These are phyloP conservation scores for Drosophila merina DNA, from an alignment of 2,888 invertebrate genomes.

Conservation along the genomic window DNA sequence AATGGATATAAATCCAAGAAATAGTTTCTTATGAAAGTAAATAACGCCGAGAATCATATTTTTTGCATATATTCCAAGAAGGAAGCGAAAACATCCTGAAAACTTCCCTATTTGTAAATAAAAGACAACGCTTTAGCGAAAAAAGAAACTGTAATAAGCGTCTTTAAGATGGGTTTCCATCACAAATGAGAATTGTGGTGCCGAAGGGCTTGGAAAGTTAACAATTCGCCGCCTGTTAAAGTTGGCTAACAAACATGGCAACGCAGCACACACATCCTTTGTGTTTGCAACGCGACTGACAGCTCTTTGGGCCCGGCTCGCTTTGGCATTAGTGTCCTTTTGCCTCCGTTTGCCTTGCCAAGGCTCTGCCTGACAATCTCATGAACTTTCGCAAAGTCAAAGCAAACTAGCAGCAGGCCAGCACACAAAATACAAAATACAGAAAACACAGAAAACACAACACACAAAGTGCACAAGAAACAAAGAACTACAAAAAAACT, in stretches of 20 bases:
- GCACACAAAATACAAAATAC: constrained; percentile 12
- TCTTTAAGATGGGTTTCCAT: background rate
- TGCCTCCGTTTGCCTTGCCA: constrained; percentile 48
- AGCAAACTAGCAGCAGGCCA: constrained; percentile 18
- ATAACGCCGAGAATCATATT: too few species aligned
- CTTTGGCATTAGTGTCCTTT: constrained; percentile 69
- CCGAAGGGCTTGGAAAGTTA: background rate
- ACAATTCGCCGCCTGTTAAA: constrained; percentile 1
- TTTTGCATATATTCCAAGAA: background rate
- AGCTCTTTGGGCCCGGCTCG: constrained; percentile 58
- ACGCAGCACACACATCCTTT: constrained; percentile 24
- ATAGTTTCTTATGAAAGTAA: too few species aligned
- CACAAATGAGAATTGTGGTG: constrained; percentile 1
- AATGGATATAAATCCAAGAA: too few species aligned
- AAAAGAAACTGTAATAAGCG: background rate
- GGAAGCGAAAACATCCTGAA: background rate
- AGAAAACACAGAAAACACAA: background rate
- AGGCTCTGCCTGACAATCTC: constrained; percentile 51
- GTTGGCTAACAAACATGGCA: constrained; percentile 4
- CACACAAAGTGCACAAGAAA: constrained; percentile 28
- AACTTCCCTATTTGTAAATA: background rate
- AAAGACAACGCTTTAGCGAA: background rate
- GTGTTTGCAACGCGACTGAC: constrained; percentile 52
- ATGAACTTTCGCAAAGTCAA: constrained; percentile 62
- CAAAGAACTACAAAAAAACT: constrained; percentile 13